Evolutionary conservation across 2,797 vertebrate species (phyloP), one percentile per base, ranked within the genome.

Genomic region (Lycodopsis pacificus): DNA sequence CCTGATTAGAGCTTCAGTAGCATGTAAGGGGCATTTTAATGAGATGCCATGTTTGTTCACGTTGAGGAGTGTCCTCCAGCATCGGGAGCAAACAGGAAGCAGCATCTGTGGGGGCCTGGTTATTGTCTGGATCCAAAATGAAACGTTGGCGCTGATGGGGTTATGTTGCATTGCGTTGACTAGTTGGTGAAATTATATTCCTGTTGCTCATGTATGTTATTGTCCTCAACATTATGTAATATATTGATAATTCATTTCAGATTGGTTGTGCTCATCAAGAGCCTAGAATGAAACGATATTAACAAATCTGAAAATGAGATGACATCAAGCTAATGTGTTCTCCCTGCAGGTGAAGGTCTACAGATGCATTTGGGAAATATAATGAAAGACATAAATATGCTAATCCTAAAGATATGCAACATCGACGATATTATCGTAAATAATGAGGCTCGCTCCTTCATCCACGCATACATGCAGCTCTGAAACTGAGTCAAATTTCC

Each of bases 31-130:
- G 65, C 64, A 49, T 85, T 82, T 88, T 85, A 87, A 90, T 85
- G 78, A 85, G 77, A 80, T 82, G 84, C 83, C 65, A 65, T 81
- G 84, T 89, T 87, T 73, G 81, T 20, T 86, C 76, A 81, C 34
- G 17, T 53, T 79, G 80, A 77, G 69, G 74, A 76, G 81, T 65
- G 67, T 86, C 83, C 81, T 88, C 80, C 49, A 73, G 87, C 81
- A 65, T 70, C 76, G 68, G 80, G 62, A 73, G 77, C 70, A 85
- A 83, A 86, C 89, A 82, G 82, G 79, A 91, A 84, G 70, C 72
- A 62, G 78, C 66, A 30, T 71, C 49, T 81, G 80, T 82, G 59
- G 14, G 30, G 65, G 46, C 58, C 71, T 72, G 77, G 54, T 73
- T 78, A 82, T 87, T 83, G 76, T 86, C 72, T 75, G 72, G 15